These are phyloP conservation scores for Crocodylus rhombifer DNA, from an alignment of 2,797 vertebrate genomes.

Conservation along the genomic window DNA sequence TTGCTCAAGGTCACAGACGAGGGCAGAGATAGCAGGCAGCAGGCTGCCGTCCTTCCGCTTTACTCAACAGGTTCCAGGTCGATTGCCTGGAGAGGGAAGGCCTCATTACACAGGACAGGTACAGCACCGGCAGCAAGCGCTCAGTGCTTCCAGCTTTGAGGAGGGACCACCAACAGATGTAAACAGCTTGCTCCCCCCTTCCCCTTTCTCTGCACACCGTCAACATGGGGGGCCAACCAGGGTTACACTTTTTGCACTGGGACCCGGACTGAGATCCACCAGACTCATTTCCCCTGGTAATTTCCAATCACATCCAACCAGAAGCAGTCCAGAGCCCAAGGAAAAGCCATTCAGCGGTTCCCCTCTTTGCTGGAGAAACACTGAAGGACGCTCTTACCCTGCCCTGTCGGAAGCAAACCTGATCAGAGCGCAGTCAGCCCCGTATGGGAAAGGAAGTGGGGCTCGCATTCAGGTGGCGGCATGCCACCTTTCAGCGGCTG, in stretches of 20 bases:
- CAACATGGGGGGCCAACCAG: too few species aligned
- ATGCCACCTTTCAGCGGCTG: background rate
- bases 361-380: fast-evolving
- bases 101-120: background rate
- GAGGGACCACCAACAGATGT: background rate
- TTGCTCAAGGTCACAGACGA: background rate
- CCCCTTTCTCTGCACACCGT: background rate
- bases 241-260: background rate
- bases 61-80: background rate
- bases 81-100: background rate
- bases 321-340: background rate
- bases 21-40: too few species aligned
- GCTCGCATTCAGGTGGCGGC: background rate
- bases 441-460: background rate
- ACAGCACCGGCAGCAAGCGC: background rate
- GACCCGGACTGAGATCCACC: background rate
- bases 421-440: background rate
- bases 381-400: background rate
- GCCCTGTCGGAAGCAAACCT: background rate
- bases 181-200: background rate
- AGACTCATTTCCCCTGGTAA: background rate
- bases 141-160: background rate
- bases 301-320: background rate
- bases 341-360: background rate
- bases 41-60: too few species aligned